Conservation (phyloP, 2,888 invertebrate species). For the Thysanoteuthis rhombus region DNA sequence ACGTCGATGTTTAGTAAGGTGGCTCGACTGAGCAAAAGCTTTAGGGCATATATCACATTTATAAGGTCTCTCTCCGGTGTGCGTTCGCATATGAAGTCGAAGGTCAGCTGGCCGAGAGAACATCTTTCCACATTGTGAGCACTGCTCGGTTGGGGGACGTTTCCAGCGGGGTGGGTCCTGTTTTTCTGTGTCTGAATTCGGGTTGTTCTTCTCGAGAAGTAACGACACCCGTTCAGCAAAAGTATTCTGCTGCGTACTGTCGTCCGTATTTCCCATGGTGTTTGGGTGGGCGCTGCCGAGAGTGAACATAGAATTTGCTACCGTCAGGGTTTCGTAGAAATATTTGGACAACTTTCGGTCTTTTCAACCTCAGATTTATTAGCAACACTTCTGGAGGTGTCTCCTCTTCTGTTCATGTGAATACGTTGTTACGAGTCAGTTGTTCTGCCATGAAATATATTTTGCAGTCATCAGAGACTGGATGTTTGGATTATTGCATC, state of each 20-base stretch:
- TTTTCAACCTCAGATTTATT: not conserved
- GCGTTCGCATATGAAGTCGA: conserved; percentile 18
- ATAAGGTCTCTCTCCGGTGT: conserved; percentile 32
- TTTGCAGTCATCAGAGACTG: not conserved
- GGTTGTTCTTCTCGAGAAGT: not conserved
- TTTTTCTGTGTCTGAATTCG: not conserved
- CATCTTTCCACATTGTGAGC: not conserved
- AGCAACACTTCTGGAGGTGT: not conserved
- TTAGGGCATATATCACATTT: conserved; percentile 47
- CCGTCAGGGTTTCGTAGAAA: not conserved
- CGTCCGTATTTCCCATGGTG: not conserved
- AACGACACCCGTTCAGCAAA: not conserved
- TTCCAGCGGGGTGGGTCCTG: not conserved
- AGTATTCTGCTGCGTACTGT: not conserved
- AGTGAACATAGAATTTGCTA: not conserved
- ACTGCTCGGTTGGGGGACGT: not conserved
- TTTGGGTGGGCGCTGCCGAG: not conserved
- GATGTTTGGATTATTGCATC: not conserved
- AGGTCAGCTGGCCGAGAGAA: not conserved
- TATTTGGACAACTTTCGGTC: not conserved
- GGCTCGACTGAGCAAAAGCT: conserved; percentile 46
- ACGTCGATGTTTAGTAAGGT: conserved; percentile 48
- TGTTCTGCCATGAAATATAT: not conserved
- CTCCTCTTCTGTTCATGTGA: not conserved
- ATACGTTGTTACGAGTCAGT: not conserved